Conservation (phyloP, 2,888 invertebrate genomes). For the Timema cristinae region DNA sequence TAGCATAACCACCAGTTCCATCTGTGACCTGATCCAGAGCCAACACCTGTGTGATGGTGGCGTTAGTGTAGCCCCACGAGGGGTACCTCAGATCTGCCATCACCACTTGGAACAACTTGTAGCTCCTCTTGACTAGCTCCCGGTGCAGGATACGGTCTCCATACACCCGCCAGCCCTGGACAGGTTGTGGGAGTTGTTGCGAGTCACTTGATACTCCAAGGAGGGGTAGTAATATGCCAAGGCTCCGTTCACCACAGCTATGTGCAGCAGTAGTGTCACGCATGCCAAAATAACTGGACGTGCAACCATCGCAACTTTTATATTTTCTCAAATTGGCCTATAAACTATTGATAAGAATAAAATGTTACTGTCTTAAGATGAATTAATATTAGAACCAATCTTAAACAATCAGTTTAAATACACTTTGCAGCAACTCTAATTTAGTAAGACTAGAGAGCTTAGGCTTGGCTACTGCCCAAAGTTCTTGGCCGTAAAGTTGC, state of each 20-base stretch:
- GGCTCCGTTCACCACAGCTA: not conserved
- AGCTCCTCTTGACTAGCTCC: constrained; percentile 36
- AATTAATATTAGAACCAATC: too few species aligned
- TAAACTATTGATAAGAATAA: too few species aligned
- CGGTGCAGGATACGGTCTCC: constrained; percentile 34
- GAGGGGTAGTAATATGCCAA: constrained; percentile 13
- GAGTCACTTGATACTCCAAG: constrained; percentile 15
- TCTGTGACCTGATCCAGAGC: constrained; percentile 45
- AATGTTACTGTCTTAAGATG: too few species aligned
- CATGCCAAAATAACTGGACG: too few species aligned
- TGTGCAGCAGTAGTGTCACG: too few species aligned
- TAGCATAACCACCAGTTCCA: constrained; percentile 47
- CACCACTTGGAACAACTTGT: constrained; percentile 38
- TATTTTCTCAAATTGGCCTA: too few species aligned
- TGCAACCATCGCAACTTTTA: too few species aligned
- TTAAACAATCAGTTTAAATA: too few species aligned
- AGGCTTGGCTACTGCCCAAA: too few species aligned
- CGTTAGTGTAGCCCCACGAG: constrained; percentile 25
- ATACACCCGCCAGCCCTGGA: constrained; percentile 32
- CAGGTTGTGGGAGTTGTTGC: constrained; percentile 32
- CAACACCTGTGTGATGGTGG: constrained; percentile 42
- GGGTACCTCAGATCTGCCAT: constrained; percentile 36
- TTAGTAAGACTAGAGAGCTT: too few species aligned
- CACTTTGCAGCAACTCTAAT: too few species aligned
- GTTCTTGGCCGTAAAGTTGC: too few species aligned